These are phyloP conservation scores for Pomatorhinus ruficollis DNA, from an alignment of 2,113 vertebrate species.

Conservation along the genomic window DNA sequence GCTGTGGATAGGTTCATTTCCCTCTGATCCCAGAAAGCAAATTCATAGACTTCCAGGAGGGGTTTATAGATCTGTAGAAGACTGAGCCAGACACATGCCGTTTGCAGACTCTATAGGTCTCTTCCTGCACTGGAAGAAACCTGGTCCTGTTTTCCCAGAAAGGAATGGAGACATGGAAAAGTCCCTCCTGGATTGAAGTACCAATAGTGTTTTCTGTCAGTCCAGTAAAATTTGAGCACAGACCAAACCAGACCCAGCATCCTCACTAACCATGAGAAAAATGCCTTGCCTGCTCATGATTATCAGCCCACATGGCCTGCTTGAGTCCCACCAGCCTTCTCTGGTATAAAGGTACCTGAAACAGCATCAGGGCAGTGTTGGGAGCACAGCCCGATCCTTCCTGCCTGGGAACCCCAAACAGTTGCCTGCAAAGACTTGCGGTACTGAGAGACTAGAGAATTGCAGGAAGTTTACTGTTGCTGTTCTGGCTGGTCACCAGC, in stretches of 20 bases:
- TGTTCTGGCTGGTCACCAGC: neutral
- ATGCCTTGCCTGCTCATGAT: neutral
- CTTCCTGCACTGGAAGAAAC: neutral
- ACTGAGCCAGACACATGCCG: neutral
- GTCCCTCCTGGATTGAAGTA: neutral
- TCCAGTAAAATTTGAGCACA: neutral
- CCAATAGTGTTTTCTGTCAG: neutral
- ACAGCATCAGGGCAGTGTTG: neutral
- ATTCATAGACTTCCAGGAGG: neutral
- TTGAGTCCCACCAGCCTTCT: neutral
- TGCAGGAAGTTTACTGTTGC: neutral
- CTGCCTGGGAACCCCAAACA: neutral
- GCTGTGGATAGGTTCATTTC: neutral
- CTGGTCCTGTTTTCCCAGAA: neutral
- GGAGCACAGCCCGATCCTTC: neutral
- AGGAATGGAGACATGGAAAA: neutral
- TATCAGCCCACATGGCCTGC: neutral
- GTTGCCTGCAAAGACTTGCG: neutral
- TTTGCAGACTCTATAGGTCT: neutral
- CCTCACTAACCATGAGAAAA: neutral
- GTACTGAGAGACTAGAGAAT: neutral
- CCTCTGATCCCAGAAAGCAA: neutral
- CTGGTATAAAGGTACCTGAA: neutral
- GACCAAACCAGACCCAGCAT: neutral
- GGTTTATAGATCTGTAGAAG: neutral